Conservation (phyloP, 1,140 invertebrate genomes). For the Camponotus vicinus region DNA sequence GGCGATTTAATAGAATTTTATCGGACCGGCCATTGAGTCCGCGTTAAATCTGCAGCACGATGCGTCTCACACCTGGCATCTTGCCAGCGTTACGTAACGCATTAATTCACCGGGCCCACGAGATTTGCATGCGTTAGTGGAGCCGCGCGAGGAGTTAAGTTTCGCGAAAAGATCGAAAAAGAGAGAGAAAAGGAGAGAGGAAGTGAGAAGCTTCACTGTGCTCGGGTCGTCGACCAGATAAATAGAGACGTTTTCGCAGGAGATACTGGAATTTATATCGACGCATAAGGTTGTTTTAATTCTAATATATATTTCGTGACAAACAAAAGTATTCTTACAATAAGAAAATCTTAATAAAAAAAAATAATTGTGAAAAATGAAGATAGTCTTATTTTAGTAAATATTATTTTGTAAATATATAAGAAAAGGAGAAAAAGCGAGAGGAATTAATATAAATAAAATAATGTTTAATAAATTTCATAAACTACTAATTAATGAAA, state of each 20-base stretch:
- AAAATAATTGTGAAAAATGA: not conserved
- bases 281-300: not conserved
- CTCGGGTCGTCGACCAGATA: not conserved
- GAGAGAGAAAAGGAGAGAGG: not conserved
- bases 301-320: not conserved
- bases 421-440: too few species aligned
- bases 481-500: not conserved
- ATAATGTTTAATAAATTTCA: not conserved
- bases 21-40: conserved; percentile 31
- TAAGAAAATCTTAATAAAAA: conserved; percentile 46
- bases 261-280: conserved; percentile 16
- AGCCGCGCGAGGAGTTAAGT: conserved; percentile 3
- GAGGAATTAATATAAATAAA: not conserved
- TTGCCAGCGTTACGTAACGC: conserved; percentile 67
- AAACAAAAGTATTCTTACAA: conserved; percentile 2
- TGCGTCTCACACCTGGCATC: conserved; percentile 64
- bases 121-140: conserved; percentile 70
- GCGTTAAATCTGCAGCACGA: conserved; percentile 21
- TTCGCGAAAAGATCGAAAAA: conserved; percentile 10
- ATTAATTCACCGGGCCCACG: conserved; percentile 66
- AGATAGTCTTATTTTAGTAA: not conserved
- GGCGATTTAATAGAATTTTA: conserved; percentile 61
- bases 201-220: conserved; percentile 2
- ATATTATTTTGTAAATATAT: not conserved
- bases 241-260: conserved; percentile 21